Base-by-base conservation (phyloP, 2,797 vertebrate genomes). In the Phaenicophaeus curvirostris region DNA sequence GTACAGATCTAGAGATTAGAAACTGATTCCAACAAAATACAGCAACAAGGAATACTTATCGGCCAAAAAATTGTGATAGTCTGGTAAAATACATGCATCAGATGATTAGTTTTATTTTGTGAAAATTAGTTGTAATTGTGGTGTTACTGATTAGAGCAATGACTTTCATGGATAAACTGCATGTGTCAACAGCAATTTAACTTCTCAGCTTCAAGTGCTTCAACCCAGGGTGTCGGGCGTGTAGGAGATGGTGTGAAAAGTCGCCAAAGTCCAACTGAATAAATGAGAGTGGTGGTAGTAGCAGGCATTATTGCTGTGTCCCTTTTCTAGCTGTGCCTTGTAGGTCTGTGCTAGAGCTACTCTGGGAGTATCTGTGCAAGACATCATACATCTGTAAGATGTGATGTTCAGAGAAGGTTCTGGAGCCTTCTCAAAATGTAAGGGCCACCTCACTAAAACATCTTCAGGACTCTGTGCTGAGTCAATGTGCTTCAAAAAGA, bases 321-420 rank as follows among this genome's bases (percentile, higher is more conserved):
- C 12, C 18, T 50, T 5, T 18, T 46, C 51, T 62, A 37, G 15
- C 48, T 59, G 41, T 48, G 39, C 15, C 42, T 39, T 51, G 63
- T 13, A 69, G 55, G 11, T 46, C 39, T 81, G 18, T 57, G 46
- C 9, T 39, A 63, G 19, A 37, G 41, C 41, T 68, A 7, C 35
- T 15, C 35, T 3, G 9, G 23, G 31, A 53, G 13, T 15, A 33
- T 41, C 73, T 71, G 44, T 46, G 24, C 28, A 74, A 74, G 81
- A 53, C 31, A 42, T 14, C 12, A 7, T 0, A 4, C 0, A 4
- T 16, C 15, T 5, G 1, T 48, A 51, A 68, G 41, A 20, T 39
- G 5, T 3, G 7, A 39, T 28, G 62, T 31, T 89, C 51, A 37
- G 78, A 76, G 48, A 55, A 73, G 12, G 13, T 30, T 33, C 63